Evolutionary conservation across 2,797 vertebrate species (phyloP).

Genomic region (Rhabdomys pumilio): DNA sequence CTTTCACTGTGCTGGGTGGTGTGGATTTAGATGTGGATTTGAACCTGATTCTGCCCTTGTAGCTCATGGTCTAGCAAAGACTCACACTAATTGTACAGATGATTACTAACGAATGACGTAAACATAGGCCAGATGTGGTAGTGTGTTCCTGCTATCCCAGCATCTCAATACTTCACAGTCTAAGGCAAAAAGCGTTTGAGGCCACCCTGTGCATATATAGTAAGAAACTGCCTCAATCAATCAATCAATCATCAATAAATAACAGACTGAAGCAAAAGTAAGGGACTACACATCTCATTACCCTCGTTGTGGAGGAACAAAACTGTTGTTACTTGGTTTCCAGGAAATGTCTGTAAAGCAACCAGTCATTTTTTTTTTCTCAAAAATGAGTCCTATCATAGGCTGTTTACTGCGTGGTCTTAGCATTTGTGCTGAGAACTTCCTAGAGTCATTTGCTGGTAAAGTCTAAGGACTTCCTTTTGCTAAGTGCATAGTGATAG

Average conservation of each 20-base stretch:
- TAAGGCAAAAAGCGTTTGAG: not conserved
- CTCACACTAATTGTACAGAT: not conserved
- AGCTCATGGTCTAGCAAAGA: constrained; percentile 8
- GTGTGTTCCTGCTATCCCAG: not conserved
- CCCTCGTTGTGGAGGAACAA: not conserved
- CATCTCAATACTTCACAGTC: not conserved
- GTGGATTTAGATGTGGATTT: not conserved
- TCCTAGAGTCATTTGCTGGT: constrained; percentile 45
- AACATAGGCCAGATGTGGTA: not conserved
- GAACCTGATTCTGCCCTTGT: constrained; percentile 3
- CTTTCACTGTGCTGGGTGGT: not conserved
- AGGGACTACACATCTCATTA: not conserved
- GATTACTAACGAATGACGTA: not conserved
- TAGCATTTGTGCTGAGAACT: constrained; percentile 45
- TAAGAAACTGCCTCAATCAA: not conserved
- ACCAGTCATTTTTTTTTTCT: constrained; percentile 38
- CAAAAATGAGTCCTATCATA: not conserved
- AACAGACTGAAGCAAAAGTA: not conserved
- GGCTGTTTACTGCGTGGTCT: not conserved
- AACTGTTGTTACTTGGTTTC: constrained; percentile 35
- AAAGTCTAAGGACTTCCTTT: constrained; percentile 61
- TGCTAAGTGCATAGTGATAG: constrained; percentile 46
- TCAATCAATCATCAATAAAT: no score
- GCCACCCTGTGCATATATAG: not conserved
- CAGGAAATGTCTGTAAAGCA: constrained; percentile 44